Evolutionary conservation across 53 echinoderm and acorn worm species (phyloP).

Genomic region (Crossaster papposus): DNA sequence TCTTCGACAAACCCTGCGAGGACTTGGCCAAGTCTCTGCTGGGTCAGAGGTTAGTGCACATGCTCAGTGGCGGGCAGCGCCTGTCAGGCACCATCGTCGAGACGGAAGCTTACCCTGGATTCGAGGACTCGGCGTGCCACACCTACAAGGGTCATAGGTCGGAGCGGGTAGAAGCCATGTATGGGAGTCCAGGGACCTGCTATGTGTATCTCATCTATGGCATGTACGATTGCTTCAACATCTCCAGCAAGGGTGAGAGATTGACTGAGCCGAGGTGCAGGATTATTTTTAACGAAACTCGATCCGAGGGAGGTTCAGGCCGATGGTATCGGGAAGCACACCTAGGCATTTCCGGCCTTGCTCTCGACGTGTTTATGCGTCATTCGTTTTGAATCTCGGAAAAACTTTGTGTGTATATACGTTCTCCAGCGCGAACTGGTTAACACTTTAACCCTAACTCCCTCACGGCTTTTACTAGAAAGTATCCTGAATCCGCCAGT

Average conservation of each 20-base stretch:
- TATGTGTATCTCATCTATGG: constrained; percentile 98
- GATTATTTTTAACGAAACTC: too few relatives aligned
- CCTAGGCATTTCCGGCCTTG: too few relatives aligned
- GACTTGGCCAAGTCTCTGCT: constrained; percentile 78
- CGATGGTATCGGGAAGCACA: too few relatives aligned
- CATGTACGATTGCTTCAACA: constrained; percentile 91
- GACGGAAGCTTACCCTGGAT: constrained; percentile 89
- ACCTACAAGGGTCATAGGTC: constrained; percentile 74
- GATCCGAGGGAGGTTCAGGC: too few relatives aligned
- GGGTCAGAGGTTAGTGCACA: constrained; percentile 79
- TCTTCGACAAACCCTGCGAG: constrained; percentile 79
- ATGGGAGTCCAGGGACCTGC: constrained; percentile 77
- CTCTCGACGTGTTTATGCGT: too few relatives aligned
- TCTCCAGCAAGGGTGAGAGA: constrained; percentile 83
- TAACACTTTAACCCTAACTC: too few relatives aligned
- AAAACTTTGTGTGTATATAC: too few relatives aligned
- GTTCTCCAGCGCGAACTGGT: too few relatives aligned
- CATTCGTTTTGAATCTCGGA: too few relatives aligned
- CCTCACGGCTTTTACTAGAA: too few relatives aligned
- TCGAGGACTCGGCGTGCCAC: constrained; percentile 82
- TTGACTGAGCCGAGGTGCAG: too few relatives aligned
- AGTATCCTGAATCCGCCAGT: too few relatives aligned
- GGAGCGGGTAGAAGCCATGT: constrained; percentile 76
- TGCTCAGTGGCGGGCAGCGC: constrained; percentile 64
- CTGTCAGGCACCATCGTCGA: constrained; percentile 82